Evolutionary conservation across 2,797 vertebrate genomes (phyloP).

Genomic region (Chiloscyllium punctatum): DNA sequence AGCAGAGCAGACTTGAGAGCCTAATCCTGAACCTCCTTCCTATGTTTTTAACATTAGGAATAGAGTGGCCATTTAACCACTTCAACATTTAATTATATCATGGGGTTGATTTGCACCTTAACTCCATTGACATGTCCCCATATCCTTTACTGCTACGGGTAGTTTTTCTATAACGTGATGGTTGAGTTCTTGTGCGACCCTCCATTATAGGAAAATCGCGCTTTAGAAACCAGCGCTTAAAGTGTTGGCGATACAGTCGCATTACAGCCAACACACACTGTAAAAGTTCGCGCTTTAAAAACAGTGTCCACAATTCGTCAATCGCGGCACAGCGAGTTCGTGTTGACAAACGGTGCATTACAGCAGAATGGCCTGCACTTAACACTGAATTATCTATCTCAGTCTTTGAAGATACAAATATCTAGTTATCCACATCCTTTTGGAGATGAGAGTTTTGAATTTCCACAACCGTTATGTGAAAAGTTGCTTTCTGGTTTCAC

Average conservation of each 20-base stretch:
- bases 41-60: neutral
- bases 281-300: too few species aligned
- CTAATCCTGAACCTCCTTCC: too few species aligned
- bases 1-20: too few species aligned
- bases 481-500: neutral
- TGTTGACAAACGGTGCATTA: too few species aligned
- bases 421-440: neutral
- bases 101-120: neutral
- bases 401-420: neutral
- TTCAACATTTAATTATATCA: neutral
- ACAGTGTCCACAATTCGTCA: too few species aligned
- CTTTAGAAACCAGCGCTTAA: too few species aligned
- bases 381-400: neutral
- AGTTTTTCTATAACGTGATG: too few species aligned
- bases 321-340: too few species aligned
- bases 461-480: neutral
- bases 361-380: neutral
- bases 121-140: neutral
- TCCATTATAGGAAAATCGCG: too few species aligned
- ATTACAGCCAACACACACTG: too few species aligned
- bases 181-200: too few species aligned
- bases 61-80: neutral
- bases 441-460: neutral
- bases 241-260: too few species aligned
- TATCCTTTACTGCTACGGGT: neutral